Evolutionary conservation across 2,888 invertebrate genomes (phyloP).

Genomic region (Oscheius sp.): DNA sequence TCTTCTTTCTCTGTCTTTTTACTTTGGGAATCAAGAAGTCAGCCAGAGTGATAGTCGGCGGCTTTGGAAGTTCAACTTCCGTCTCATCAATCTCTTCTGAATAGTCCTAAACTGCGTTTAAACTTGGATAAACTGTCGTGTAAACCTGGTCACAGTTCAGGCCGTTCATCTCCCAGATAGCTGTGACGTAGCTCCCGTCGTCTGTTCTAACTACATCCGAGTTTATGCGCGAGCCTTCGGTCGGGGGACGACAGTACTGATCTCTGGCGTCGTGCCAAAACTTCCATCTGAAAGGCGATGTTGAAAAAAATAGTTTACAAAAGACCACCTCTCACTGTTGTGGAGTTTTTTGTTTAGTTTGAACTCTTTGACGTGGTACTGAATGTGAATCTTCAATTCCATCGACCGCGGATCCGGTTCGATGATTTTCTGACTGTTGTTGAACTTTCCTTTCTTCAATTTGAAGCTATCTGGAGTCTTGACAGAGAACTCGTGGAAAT

Average conservation of each 20-base stretch:
- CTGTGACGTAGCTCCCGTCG: background rate
- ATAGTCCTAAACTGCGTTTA: background rate
- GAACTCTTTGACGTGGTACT: conserved; percentile 10
- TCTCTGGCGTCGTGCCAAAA: conserved; percentile 5
- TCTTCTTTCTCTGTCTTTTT: background rate
- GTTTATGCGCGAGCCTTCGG: background rate
- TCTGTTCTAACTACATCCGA: background rate
- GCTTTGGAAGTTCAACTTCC: conserved; percentile 2
- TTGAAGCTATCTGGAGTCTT: background rate
- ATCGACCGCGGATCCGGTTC: background rate
- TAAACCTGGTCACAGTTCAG: background rate
- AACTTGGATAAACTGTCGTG: background rate
- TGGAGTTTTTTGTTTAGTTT: conserved; percentile 7
- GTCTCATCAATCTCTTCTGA: conserved; percentile 6
- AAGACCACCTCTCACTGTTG: conserved; percentile 25
- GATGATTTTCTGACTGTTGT: conserved; percentile 1
- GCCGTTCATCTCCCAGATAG: conserved; percentile 4
- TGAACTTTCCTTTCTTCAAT: conserved; percentile 10
- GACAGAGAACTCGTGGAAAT: background rate
- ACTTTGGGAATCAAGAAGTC: conserved; percentile 12
- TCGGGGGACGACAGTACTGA: background rate
- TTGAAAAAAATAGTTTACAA: background rate
- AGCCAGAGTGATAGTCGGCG: background rate
- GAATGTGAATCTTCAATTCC: conserved; percentile 18
- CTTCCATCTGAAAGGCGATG: background rate